Conservation (phyloP, 2,888 invertebrate species). For the Agrochola litura region DNA sequence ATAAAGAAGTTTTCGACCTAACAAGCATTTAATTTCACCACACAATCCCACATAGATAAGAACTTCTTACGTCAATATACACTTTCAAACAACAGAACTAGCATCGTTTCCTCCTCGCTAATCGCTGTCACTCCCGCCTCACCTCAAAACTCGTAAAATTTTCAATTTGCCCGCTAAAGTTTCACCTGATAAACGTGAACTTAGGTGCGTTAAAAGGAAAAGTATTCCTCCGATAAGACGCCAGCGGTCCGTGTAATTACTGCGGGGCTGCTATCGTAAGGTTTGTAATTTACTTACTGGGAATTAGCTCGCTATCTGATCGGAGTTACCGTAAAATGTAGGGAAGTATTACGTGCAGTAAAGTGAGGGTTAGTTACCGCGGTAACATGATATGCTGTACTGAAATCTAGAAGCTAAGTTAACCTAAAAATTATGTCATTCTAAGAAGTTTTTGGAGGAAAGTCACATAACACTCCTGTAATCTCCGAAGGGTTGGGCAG, state of each 20-base stretch:
- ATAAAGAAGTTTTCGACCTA: too few relatives aligned
- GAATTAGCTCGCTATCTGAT: conserved; percentile 60
- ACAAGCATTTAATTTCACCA: too few relatives aligned
- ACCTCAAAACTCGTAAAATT: conserved; percentile 83
- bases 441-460: not conserved
- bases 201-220: conserved; percentile 82
- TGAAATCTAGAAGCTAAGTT: not conserved
- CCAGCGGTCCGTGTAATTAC: conserved; percentile 76
- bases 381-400: not conserved
- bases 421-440: not conserved
- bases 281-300: conserved; percentile 72
- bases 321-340: conserved; percentile 36
- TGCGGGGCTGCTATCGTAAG: conserved; percentile 74
- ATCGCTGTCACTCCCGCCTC: conserved; percentile 53
- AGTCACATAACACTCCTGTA: too few relatives aligned
- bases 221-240: conserved; percentile 81
- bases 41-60: too few relatives aligned
- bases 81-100: not conserved
- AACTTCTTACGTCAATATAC: not conserved
- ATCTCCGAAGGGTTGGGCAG: too few relatives aligned
- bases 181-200: conserved; percentile 89
- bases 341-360: conserved; percentile 40
- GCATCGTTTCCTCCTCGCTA: conserved; percentile 6
- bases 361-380: not conserved
- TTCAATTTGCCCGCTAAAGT: conserved; percentile 87